Base-by-base conservation (phyloP, 2,888 invertebrate genomes). In the Eupithecia tripunctaria region DNA sequence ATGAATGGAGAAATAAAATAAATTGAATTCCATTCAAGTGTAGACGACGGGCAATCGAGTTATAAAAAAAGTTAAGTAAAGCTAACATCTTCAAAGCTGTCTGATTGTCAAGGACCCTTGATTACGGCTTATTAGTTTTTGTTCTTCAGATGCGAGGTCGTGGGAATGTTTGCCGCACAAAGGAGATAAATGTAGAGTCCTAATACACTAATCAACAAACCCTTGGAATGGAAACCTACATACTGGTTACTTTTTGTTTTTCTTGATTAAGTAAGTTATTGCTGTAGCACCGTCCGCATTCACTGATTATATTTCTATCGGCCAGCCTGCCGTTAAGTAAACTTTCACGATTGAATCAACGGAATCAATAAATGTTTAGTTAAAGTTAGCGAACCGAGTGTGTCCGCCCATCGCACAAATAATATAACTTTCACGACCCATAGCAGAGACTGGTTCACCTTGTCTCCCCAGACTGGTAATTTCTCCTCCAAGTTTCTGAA, bases 371-470 rank as follows among this genome's bases (percentile, higher is more conserved):
- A 75, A 78, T 73, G 73, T 67, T 78, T 76, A 80, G 77, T 71
- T 78, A 80, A n/a, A 72, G 79, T 83, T 81, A 81, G 78, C 77
- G 71, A 75, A 79, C 73, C 80, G 76, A 78, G 76, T 67, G 70
- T 65, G 74, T 78, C 78, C 76, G 76, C 65, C 74, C 76, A 75
- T 75, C 70, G 77, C 73, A 81, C 81, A 81, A 82, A 86, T 82
- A 85, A 90, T 92, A 89, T 92, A 89, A 93, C 93, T 93, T 93
- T 93, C 93, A 89, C 92, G 84, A 86, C 77, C 89, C 87, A 86
- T 87, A 86, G 85, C 82, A 78, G 83, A 83, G 85, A 88, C 88
- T 87, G 81, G 91, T 85, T 91, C 86, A 89, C 90, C 92, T 91
- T 91, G 90, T 85, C 82, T 83, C 81, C 82, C 82, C 81, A 79